Percentiles rank a stretch among this genome's conserved stretches.
phyloP scores from a whole-genome alignment of 2,113 vertebrate genomes.

The Acinonyx jubatus region DNA sequence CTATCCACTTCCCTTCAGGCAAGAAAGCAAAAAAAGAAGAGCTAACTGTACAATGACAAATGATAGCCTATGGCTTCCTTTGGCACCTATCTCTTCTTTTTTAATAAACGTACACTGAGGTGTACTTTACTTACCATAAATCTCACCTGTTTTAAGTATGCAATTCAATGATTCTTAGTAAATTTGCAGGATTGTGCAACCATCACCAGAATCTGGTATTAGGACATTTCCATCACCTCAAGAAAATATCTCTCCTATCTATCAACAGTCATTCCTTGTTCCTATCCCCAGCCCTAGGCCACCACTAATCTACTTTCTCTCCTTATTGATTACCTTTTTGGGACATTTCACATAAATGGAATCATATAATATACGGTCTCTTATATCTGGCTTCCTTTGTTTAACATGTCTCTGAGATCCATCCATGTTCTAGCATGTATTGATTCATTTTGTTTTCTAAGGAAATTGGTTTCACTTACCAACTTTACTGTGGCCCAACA shows the following conservation, averaged over 20 bases:
- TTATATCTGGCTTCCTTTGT: not conserved
- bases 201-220: not conserved
- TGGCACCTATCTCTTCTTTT: not conserved
- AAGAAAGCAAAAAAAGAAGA: not conserved
- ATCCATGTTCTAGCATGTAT: not conserved
- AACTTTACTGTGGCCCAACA: not conserved
- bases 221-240: not conserved
- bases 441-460: conserved; percentile 3
- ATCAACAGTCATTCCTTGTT: not conserved
- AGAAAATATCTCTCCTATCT: not conserved
- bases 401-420: not conserved
- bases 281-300: not conserved
- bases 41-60: not conserved
- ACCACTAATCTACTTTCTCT: not conserved
- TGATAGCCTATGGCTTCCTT: not conserved
- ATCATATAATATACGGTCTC: not conserved
- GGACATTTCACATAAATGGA: not conserved
- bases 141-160: not conserved
- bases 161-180: not conserved
- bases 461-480: not conserved
- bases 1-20: not conserved
- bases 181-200: not conserved
- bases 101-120: not conserved
- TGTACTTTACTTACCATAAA: not conserved
- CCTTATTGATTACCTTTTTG: not conserved